Base-by-base conservation (phyloP, 2,888 invertebrate species). In the Lasioglossum lativentre region DNA sequence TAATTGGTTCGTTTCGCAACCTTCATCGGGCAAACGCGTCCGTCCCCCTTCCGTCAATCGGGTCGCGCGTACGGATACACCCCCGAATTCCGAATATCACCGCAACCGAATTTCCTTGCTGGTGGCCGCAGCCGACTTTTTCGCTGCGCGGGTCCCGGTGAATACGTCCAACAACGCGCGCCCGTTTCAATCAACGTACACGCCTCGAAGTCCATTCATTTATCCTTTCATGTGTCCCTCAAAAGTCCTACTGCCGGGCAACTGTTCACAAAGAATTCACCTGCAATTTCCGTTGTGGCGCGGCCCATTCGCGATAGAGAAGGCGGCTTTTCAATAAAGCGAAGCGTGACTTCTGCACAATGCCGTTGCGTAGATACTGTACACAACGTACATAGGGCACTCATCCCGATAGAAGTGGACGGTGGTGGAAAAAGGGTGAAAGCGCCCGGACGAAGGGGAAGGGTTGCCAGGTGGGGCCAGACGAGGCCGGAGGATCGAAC, bases 321-420 rank as follows among this genome's bases (percentile, higher is more conserved):
- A 83, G 83, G 85, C 80, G 86, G 83, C 77, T 88, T 90, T 91
- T 85, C 90, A 91, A 91, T 90, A 91, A 91, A 91, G 86, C 74
- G 87, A 73, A 86, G 75, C 85, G 83, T 80, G 85, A 89, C 86
- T 86, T 80, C 56, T 80, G 86, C 59, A 85, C 85, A 87, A 85
- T 85, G 72, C 80, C 78, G 72, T 40, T 87, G 86, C 86, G 74
- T 66, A 56, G 85, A 76, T 81, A 83, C 81, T 71, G 83, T 80
- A 71, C 80, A 79, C 83, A 80, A 19, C 72, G 77, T 81, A 75
- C 77, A 66, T 47, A 45, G 68, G 79, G 52, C 85, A 85, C 82
- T 88, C 89, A 80, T 85, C 81, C 75, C 68, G 52, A 81, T 82
- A 78, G 86, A 75, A 75, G 78, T 71, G 75, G 82, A 76, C 42